A percentile compares a stretch with the other conserved stretches of the same genome.
These are phyloP conservation scores for Cephus runcator DNA, from an alignment of 2,888 invertebrate species.

Conservation along the genomic window DNA sequence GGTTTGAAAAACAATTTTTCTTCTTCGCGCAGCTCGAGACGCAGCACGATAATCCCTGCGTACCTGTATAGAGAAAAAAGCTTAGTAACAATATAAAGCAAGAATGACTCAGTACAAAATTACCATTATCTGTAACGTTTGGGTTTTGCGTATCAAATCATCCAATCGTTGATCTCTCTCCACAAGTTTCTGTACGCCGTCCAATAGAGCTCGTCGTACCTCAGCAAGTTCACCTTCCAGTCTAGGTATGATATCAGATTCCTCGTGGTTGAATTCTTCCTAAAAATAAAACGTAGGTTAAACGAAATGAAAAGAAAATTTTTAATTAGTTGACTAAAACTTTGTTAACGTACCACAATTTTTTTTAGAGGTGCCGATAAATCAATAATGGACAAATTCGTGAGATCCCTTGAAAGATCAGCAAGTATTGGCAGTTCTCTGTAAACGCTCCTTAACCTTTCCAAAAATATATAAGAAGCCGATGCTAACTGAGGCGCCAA, in stretches of 20 bases:
- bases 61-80: conserved; percentile 26
- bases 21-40: conserved; percentile 26
- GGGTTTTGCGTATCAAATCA: conserved; percentile 47
- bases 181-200: conserved; percentile 45
- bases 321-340: background rate
- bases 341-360: conserved; percentile 36
- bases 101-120: background rate
- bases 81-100: background rate
- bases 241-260: conserved; percentile 27
- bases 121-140: conserved; percentile 50
- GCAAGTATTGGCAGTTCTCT: conserved; percentile 48
- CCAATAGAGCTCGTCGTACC: conserved; percentile 44
- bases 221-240: conserved; percentile 42
- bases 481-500: conserved; percentile 22
- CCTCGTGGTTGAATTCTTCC: conserved; percentile 39
- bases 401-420: conserved; percentile 42
- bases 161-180: conserved; percentile 50
- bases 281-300: conserved; percentile 18
- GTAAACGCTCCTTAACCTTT: conserved; percentile 43
- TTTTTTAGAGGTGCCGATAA: conserved; percentile 43
- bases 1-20: conserved; percentile 25
- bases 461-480: conserved; percentile 39
- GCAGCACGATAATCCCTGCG: conserved; percentile 39
- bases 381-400: conserved; percentile 32
- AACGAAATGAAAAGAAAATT: background rate